Evolutionary conservation across 2,888 invertebrate species (phyloP).

Genomic region (Cremastobaeus sp.): DNA sequence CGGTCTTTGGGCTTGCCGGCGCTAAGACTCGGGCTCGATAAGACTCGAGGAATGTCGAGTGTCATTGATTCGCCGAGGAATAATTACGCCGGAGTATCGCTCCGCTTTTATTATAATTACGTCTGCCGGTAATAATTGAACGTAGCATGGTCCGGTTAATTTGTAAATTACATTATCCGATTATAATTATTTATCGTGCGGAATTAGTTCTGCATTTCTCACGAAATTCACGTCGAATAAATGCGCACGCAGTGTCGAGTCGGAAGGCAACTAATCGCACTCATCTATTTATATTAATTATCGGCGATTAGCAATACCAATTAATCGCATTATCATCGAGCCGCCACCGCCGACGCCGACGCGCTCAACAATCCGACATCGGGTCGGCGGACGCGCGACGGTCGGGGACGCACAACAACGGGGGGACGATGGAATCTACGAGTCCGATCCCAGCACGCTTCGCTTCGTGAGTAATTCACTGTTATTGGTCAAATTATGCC

Average conservation of each 20-base stretch:
- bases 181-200: slow-evolving; percentile 63
- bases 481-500: slow-evolving; percentile 78
- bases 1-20: no score
- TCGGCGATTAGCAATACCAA: slow-evolving; percentile 78
- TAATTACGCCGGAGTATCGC: slow-evolving; percentile 53
- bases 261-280: slow-evolving; percentile 74
- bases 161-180: slow-evolving; percentile 63
- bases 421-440: slow-evolving; percentile 64
- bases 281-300: slow-evolving; percentile 78
- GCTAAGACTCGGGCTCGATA: no score
- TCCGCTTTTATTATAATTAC: slow-evolving; percentile 60
- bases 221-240: slow-evolving; percentile 60
- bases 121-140: slow-evolving; percentile 58
- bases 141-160: slow-evolving; percentile 57
- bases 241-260: slow-evolving; percentile 60
- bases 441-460: slow-evolving; percentile 65
- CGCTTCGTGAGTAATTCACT: slow-evolving; percentile 76
- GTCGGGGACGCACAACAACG: slow-evolving; percentile 18
- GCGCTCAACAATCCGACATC: slow-evolving; percentile 51
- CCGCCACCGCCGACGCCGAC: slow-evolving; percentile 59
- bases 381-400: slow-evolving; percentile 32
- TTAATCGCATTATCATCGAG: slow-evolving; percentile 77
- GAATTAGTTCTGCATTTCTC: slow-evolving; percentile 62
- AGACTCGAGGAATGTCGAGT: slow-evolving; percentile 47
- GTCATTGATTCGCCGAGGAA: slow-evolving; percentile 53